A percentile compares a stretch with the other conserved stretches of the same genome.
Conservation (phyloP, 2,888 invertebrate genomes). For the Physocephala rufipes region DNA sequence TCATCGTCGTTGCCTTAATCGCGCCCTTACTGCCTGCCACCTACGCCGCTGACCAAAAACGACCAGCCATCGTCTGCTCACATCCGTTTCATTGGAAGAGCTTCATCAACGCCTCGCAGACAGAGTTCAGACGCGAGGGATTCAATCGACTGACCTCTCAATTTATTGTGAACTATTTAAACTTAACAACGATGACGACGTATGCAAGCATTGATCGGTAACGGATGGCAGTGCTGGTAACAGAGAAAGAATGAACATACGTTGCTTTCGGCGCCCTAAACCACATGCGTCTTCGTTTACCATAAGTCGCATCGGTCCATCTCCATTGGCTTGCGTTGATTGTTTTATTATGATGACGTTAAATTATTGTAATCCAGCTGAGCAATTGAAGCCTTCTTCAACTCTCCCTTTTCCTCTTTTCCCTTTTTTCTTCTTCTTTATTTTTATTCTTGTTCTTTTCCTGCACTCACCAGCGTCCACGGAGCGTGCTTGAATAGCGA, state of each 20-base stretch:
- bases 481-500: too few species aligned
- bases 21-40: not conserved
- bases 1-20: not conserved
- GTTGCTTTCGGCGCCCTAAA: slow-evolving; percentile 37
- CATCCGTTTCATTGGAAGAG: not conserved
- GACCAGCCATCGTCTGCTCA: not conserved
- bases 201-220: slow-evolving; percentile 34
- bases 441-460: too few species aligned
- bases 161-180: slow-evolving; percentile 54
- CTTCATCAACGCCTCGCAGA: slow-evolving; percentile 1
- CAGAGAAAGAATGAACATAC: slow-evolving; percentile 22
- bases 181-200: slow-evolving; percentile 47
- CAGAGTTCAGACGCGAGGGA: not conserved
- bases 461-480: not conserved
- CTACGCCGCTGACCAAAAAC: too few species aligned
- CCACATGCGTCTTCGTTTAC: slow-evolving; percentile 26
- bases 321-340: slow-evolving; percentile 56
- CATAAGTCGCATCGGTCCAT: not conserved
- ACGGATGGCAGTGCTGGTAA: too few species aligned
- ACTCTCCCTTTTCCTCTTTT: not conserved
- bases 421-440: too few species aligned
- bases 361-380: slow-evolving; percentile 63
- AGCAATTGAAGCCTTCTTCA: slow-evolving; percentile 53
- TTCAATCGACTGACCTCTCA: slow-evolving; percentile 59
- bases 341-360: slow-evolving; percentile 65